Evolutionary conservation across 1,140 invertebrate genomes (phyloP).

Genomic region (Eulimnadia texana): DNA sequence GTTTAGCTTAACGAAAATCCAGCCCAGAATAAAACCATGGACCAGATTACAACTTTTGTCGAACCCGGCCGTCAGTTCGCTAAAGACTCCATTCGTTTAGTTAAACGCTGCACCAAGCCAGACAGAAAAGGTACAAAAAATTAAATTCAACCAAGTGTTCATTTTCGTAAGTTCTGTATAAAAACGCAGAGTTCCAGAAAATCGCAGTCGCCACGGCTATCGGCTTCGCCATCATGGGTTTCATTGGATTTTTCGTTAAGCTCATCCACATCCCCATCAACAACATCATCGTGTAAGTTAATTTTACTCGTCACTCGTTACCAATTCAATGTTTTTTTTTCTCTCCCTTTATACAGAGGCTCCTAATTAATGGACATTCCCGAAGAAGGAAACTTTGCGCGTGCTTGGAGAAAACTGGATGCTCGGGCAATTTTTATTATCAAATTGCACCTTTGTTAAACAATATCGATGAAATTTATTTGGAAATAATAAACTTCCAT

Average conservation of each 20-base stretch:
- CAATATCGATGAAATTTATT: too few species aligned
- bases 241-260: slow-evolving; percentile 99
- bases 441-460: too few species aligned
- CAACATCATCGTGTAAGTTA: slow-evolving; percentile 89
- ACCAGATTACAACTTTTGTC: slow-evolving; percentile 88
- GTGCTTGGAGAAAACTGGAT: too few species aligned
- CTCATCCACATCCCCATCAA: slow-evolving; percentile 99
- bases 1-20: not conserved
- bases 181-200: slow-evolving; percentile 91
- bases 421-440: too few species aligned
- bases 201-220: slow-evolving; percentile 99
- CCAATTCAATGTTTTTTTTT: not conserved
- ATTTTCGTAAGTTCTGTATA: slow-evolving; percentile 19
- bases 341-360: not conserved
- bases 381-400: too few species aligned
- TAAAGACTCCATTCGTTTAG: slow-evolving; percentile 92
- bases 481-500: too few species aligned
- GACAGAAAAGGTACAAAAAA: slow-evolving; percentile 78
- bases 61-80: slow-evolving; percentile 91
- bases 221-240: slow-evolving; percentile 99
- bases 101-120: slow-evolving; percentile 98
- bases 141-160: not conserved
- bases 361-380: not conserved
- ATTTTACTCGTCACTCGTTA: not conserved
- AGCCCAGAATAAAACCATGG: slow-evolving; percentile 46